These are phyloP conservation scores for Aselliscus stoliczkanus DNA, from an alignment of 2,797 vertebrate species.

Conservation along the genomic window DNA sequence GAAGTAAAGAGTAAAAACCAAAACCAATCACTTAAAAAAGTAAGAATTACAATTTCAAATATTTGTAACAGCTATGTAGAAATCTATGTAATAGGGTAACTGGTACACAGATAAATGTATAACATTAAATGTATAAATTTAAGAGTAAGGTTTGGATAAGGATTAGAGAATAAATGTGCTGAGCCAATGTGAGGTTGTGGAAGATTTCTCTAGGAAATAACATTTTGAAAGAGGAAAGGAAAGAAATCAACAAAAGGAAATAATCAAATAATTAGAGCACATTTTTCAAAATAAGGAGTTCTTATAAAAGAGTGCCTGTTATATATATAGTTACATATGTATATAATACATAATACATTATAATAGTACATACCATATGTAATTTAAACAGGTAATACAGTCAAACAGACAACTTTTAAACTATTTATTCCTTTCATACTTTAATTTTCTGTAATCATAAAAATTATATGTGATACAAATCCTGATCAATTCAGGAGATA, in stretches of 20 bases:
- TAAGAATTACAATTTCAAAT: neutral
- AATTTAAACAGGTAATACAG: neutral
- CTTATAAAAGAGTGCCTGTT: neutral
- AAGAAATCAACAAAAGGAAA: neutral
- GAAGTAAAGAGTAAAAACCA: neutral
- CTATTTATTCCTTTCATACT: neutral
- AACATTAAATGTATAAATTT: neutral
- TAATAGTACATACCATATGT: neutral
- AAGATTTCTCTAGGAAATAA: neutral
- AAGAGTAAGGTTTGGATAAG: neutral
- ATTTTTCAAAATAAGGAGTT: neutral
- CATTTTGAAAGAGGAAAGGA: slow-evolving; percentile 10
- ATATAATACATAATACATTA: neutral
- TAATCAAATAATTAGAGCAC: neutral
- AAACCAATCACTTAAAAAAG: neutral
- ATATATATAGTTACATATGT: too few species aligned
- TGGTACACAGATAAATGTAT: neutral
- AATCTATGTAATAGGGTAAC: neutral
- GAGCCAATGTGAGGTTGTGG: neutral
- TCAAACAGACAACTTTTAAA: neutral
- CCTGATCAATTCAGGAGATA: neutral
- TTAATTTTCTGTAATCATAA: neutral
- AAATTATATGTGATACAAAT: neutral
- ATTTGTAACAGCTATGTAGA: neutral
- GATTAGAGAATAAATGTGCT: neutral